Conservation (phyloP, 2,797 vertebrate genomes). For the Sebastes oblongus region DNA sequence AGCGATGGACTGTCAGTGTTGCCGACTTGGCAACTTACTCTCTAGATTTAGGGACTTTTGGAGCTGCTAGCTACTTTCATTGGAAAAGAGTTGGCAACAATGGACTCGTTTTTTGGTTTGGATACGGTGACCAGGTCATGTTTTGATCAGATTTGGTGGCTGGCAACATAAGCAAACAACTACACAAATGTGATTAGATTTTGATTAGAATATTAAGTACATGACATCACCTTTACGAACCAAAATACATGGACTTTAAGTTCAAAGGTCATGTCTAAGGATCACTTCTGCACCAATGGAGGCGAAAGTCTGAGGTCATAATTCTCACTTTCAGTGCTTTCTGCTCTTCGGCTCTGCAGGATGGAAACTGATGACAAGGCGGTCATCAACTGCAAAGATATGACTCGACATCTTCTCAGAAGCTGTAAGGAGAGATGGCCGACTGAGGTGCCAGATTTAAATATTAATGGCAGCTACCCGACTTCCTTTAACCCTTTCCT, state of each 20-base stretch:
- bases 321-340: conserved; percentile 18
- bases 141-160: neutral
- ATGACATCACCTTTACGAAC: neutral
- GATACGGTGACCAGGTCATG: too few relatives aligned
- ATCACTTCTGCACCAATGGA: neutral
- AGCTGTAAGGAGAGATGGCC: conserved; percentile 70
- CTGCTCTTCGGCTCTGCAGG: conserved; percentile 1
- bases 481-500: conserved; percentile 54
- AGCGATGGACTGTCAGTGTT: too few relatives aligned
- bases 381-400: conserved; percentile 49
- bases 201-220: neutral
- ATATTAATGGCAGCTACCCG: conserved; percentile 71
- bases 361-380: conserved; percentile 25
- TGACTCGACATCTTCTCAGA: conserved; percentile 51
- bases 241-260: neutral
- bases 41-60: too few relatives aligned
- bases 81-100: too few relatives aligned
- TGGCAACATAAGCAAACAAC: neutral
- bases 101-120: too few relatives aligned
- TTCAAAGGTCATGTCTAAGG: neutral
- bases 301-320: neutral
- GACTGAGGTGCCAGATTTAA: conserved; percentile 69
- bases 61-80: too few relatives aligned
- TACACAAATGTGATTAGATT: neutral
- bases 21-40: too few relatives aligned